A percentile compares a stretch with the other conserved stretches of the same genome.
Evolutionary conservation across 2,888 invertebrate genomes (phyloP).

Genomic region (Junonia oenone): DNA sequence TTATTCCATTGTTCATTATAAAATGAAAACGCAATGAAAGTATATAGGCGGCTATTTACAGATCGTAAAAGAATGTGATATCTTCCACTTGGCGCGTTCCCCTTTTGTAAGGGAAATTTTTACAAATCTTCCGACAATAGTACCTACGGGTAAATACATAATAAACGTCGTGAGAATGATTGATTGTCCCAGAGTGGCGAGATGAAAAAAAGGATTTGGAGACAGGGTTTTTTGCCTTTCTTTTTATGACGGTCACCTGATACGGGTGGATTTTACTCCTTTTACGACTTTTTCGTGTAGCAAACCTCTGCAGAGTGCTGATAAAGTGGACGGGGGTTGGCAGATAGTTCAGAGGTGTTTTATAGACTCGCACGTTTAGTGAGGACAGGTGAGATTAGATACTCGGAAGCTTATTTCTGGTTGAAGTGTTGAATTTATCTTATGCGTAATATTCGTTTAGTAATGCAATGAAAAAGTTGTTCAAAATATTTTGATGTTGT

Average conservation of each 20-base stretch:
- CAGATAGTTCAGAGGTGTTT: slow-evolving; percentile 5
- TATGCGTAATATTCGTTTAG: too few species aligned
- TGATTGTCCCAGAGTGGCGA: slow-evolving; percentile 32
- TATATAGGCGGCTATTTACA: neutral
- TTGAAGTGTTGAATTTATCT: neutral
- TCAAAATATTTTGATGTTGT: too few species aligned
- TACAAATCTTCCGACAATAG: slow-evolving; percentile 25
- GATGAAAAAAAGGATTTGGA: slow-evolving; percentile 27
- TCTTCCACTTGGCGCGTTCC: slow-evolving; percentile 1
- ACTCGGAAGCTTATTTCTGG: neutral
- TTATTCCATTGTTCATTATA: neutral
- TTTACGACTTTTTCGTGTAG: slow-evolving; percentile 15
- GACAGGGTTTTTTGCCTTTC: slow-evolving; percentile 16
- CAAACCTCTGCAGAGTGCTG: slow-evolving; percentile 14
- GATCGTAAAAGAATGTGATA: slow-evolving; percentile 5
- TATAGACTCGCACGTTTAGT: neutral
- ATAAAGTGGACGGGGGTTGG: slow-evolving; percentile 12
- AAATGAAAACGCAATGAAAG: neutral
- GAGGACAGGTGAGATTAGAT: neutral
- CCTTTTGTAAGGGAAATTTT: slow-evolving; percentile 15
- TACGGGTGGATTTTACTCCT: slow-evolving; percentile 21
- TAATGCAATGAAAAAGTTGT: too few species aligned
- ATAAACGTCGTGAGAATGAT: slow-evolving; percentile 33
- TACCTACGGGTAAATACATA: slow-evolving; percentile 25
- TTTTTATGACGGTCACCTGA: slow-evolving; percentile 33